Evolutionary conservation across 1,140 invertebrate genomes (phyloP).

Genomic region (Ceratitis capitata): DNA sequence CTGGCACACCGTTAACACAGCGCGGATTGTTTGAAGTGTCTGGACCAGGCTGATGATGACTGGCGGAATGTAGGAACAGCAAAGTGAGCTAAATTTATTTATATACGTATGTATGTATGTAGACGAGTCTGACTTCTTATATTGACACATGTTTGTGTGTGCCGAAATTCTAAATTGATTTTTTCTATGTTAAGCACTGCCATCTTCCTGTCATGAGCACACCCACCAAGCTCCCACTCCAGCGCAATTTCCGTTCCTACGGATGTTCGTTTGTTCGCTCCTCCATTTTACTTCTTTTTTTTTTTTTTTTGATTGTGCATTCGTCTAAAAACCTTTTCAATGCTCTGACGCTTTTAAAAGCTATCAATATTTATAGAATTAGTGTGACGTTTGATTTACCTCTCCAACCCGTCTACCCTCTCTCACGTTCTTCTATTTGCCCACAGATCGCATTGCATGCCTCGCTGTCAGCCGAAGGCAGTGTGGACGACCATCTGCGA

Average conservation of each 20-base stretch:
- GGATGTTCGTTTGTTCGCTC: neutral
- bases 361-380: conserved; percentile 33
- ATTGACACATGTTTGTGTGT: too few relatives aligned
- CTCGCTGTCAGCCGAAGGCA: neutral
- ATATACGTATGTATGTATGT: neutral
- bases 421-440: too few relatives aligned
- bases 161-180: neutral
- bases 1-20: neutral
- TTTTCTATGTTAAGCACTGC: neutral
- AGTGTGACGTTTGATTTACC: conserved; percentile 1
- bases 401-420: too few relatives aligned
- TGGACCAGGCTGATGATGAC: too few relatives aligned
- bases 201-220: neutral
- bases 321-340: conserved; percentile 1
- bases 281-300: neutral
- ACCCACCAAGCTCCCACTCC: neutral
- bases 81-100: too few relatives aligned
- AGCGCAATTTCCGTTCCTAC: neutral
- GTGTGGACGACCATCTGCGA: neutral
- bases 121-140: too few relatives aligned
- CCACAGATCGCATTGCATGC: neutral
- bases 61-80: neutral
- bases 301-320: neutral
- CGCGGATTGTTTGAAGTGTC: neutral
- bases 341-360: neutral